Conservation (phyloP, 2,113 vertebrate genomes). For the Cololabis saira region DNA sequence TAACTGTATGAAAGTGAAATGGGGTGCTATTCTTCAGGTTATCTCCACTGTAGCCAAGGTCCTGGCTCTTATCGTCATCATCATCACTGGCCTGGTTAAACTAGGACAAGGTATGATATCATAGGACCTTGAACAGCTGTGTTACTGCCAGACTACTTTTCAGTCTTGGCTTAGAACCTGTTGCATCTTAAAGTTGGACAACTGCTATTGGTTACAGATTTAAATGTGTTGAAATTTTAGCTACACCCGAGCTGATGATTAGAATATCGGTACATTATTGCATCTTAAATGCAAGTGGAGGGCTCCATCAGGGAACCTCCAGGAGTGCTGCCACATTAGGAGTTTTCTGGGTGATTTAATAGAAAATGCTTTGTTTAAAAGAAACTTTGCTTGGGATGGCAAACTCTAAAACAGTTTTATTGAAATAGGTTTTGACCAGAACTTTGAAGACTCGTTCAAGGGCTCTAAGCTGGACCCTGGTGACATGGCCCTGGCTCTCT, state of each 20-base stretch:
- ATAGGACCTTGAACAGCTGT: no score
- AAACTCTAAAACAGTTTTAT: neutral
- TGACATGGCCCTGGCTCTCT: slow-evolving; percentile 82
- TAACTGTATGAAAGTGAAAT: slow-evolving; percentile 86
- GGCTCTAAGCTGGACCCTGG: slow-evolving; percentile 79
- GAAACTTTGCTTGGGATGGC: neutral
- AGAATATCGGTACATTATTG: no score
- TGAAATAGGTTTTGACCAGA: slow-evolving; percentile 75
- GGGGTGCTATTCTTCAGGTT: slow-evolving; percentile 85
- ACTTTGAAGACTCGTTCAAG: slow-evolving; percentile 82
- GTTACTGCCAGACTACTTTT: neutral
- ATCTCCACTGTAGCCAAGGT: slow-evolving; percentile 85
- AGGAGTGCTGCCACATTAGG: no score
- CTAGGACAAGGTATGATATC: slow-evolving; percentile 79
- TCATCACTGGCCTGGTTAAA: slow-evolving; percentile 80
- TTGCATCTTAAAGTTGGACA: neutral
- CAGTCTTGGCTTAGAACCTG: no score
- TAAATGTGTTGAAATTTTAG: no score
- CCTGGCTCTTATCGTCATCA: slow-evolving; percentile 83
- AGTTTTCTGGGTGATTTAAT: no score
- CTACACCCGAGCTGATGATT: no score
- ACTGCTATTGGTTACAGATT: neutral
- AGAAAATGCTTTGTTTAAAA: no score
- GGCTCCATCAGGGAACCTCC: no score
- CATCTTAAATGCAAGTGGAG: no score